phyloP scores from a whole-genome alignment of 2,113 vertebrate genomes.

The Odontophorus gujanensis region DNA sequence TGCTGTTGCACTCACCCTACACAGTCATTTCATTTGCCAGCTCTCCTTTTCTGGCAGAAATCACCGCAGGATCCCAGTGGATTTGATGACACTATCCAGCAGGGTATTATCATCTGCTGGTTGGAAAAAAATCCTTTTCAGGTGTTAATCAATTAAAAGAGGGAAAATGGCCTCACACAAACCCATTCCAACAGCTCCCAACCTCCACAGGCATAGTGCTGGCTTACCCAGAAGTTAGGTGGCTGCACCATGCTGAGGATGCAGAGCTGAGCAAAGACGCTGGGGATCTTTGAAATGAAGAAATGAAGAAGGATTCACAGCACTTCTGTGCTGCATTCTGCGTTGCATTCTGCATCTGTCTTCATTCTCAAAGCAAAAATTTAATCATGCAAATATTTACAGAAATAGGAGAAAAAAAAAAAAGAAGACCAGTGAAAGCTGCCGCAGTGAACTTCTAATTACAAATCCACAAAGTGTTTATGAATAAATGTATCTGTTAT shows the following conservation, averaged over 20 bases:
- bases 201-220: not conserved
- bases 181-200: not conserved
- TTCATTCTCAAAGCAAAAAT: not conserved
- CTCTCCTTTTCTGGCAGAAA: not conserved
- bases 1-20: accelerated
- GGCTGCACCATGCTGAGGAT: not conserved
- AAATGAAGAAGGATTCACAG: not conserved
- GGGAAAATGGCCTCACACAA: not conserved
- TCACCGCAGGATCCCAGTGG: not conserved
- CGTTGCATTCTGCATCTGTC: not conserved
- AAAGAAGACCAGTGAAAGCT: conserved; percentile 17
- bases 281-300: not conserved
- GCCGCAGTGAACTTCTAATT: conserved; percentile 69
- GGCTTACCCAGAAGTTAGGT: not conserved
- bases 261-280: accelerated
- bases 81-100: not conserved
- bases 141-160: not conserved
- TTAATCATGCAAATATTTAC: conserved; percentile 53
- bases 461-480: conserved; percentile 60
- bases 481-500: conserved; percentile 67
- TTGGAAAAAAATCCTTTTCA: not conserved
- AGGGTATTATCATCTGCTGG: not conserved
- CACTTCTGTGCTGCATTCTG: not conserved
- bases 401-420: conserved; percentile 32
- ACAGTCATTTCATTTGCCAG: accelerated